phyloP scores from a whole-genome alignment of 2,797 vertebrate genomes.

The Neosalanx taihuensis region DNA sequence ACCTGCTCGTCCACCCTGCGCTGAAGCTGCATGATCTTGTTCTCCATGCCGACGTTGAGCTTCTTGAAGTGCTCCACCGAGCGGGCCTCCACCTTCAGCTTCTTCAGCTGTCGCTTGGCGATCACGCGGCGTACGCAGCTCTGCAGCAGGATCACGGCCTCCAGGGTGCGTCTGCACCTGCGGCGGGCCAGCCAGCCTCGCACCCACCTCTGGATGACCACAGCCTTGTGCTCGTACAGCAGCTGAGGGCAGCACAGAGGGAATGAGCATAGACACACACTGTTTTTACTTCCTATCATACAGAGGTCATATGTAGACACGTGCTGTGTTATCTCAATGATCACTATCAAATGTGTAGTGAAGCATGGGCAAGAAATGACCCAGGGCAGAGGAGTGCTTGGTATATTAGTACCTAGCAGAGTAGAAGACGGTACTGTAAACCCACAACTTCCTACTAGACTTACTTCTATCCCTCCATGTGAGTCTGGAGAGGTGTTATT shows the following conservation, averaged over 20 bases:
- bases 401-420: no score
- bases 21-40: conserved; percentile 96
- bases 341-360: no score
- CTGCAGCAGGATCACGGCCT: conserved; percentile 85
- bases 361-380: no score
- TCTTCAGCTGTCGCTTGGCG: conserved; percentile 88
- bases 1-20: conserved; percentile 93
- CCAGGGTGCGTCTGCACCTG: conserved; percentile 67
- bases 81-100: conserved; percentile 88
- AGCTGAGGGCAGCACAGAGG: conserved; percentile 68
- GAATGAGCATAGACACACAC: neutral
- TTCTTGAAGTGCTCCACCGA: conserved; percentile 93
- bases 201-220: conserved; percentile 84
- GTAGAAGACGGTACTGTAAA: no score
- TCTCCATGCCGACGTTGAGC: conserved; percentile 92
- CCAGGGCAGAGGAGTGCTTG: no score
- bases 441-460: no score
- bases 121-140: conserved; percentile 87
- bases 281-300: neutral
- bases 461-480: neutral
- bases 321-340: no score
- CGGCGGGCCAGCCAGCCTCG: conserved; percentile 82
- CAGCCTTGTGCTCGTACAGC: conserved; percentile 82
- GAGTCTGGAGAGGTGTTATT: conserved; percentile 19
- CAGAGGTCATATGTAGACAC: no score